Evolutionary conservation across 1,140 invertebrate species (phyloP), one percentile per base, ranked within the genome.

Genomic region (Drosophila kurseongensis): DNA sequence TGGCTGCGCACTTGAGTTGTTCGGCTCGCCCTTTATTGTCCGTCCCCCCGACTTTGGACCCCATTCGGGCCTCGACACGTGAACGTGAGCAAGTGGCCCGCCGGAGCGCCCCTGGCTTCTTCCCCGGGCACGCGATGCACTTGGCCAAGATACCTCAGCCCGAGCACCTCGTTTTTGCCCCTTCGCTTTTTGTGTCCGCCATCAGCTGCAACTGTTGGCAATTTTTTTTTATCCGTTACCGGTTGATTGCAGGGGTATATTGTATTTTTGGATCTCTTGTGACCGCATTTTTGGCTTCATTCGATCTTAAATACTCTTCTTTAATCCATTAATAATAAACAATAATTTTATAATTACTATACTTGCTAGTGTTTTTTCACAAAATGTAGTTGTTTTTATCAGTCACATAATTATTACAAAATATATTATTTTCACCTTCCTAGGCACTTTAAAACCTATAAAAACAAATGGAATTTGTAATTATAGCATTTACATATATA

Each of bases 71-170:
- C 73, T 47, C 62, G 62, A 76, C 74, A 76, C 74, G 62, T 77
- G 74, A 77, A 78, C 75, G 75, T 78, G 75, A 71, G 75, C 65
- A 77, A 77, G 75, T 71, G 75, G 65, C 44, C 48, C 44, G 74
- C 63, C 65, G 32, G 51, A 56, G 38, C 41, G 75, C 74, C 75
- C 75, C 65, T 71, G 75, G 75, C 75, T 61, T 41, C 29, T 60
- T 61, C 65, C 76, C 45, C 44, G 68, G 75, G 83, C 83, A 89
- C 84, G 84, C 84, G 84, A 89, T 89, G 85, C 85, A 90, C 84
- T 89, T 90, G 84, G 84, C 84, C 84, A 90, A 80, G 85, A 72
- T 74, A 74, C 72, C 74, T 23, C 55, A 54, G n/a, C 35, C 32
- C 50, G 32, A n/a, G 41, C 66, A 63, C 60, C 80, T 69, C 67